Base-by-base conservation (phyloP, 2,113 vertebrate genomes). In the Suricata suricatta region DNA sequence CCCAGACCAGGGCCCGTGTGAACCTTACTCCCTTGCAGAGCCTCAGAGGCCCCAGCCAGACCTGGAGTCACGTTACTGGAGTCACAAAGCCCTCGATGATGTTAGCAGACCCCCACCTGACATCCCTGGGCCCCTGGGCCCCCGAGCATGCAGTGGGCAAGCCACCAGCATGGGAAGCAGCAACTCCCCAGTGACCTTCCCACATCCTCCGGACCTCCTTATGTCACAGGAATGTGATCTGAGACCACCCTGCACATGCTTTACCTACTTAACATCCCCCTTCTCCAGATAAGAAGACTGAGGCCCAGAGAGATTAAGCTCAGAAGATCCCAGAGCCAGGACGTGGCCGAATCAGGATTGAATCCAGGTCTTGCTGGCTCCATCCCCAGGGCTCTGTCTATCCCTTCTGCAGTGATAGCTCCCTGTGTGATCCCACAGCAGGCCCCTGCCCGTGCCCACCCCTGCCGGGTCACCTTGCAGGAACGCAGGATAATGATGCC, bases 401-500 rank as follows among this genome's bases (percentile, higher is more conserved):
- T 19, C 3, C 54, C 47, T 38, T n/a, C n/a, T 19, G 57, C n/a
- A 7, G 44, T 0, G 57, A 57, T 3, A 5, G 35, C 4, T n/a
- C 21, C 44, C 57, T 31, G 41, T 2, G 35, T 12, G 79, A 83
- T 52, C 50, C 23, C 33, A 44, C 21, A 29, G 50, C 52, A 17
- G 52, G 57, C 14, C n/a, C 68, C 25, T 4, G 16, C 38, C 38
- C 1, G 17, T 1, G 11, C 52, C 63, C 50, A 44, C 38, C 3
- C 6, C 4, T 1, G 4, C 23, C 0, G 1, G 77, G 98, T 99
- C 97, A 99, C 99, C 99, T 99, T 99, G 97, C 99, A 99, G 86
- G 98, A 99, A 96, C 99, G 99, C 74, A 99, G 97, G 50, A 99
- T 98, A 93, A 99, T 99, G 83, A 99, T 94, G 38, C 99, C 99